Percentiles rank a stretch among this genome's conserved stretches.
Conservation (phyloP, 2,888 invertebrate genomes). For the Bellardia pandia region DNA sequence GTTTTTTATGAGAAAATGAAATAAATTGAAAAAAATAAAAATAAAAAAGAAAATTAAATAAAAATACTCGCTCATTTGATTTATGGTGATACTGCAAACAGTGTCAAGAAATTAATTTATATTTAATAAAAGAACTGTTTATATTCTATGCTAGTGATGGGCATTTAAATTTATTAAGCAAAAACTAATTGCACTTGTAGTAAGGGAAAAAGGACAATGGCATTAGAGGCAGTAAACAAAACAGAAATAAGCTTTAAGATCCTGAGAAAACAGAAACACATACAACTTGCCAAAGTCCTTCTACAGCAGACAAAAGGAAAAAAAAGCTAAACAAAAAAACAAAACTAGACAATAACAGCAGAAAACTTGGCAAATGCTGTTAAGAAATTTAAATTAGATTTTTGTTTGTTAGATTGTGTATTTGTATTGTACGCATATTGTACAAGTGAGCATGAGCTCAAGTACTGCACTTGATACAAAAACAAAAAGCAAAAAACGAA, state of each 20-base stretch:
- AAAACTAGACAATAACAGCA: background rate
- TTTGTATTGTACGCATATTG: background rate
- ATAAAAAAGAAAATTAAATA: background rate
- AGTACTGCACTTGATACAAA: constrained; percentile 15
- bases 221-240: background rate
- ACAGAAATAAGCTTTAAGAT: constrained; percentile 6
- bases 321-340: background rate
- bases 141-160: background rate
- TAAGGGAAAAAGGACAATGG: background rate
- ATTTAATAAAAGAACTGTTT: constrained; percentile 52
- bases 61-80: constrained; percentile 49
- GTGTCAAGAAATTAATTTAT: constrained; percentile 62
- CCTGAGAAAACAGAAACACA: constrained; percentile 3
- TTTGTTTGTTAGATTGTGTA: background rate
- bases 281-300: constrained; percentile 19
- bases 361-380: constrained; percentile 43
- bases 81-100: constrained; percentile 51
- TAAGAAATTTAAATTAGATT: constrained; percentile 59
- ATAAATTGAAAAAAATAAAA: constrained; percentile 15
- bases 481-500: background rate
- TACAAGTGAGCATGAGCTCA: background rate
- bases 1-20: constrained; percentile 2
- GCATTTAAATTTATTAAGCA: constrained; percentile 4
- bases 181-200: constrained; percentile 24
- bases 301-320: background rate